Evolutionary conservation across 2,888 invertebrate genomes (phyloP).

Genomic region (Serripes groenlandicus): DNA sequence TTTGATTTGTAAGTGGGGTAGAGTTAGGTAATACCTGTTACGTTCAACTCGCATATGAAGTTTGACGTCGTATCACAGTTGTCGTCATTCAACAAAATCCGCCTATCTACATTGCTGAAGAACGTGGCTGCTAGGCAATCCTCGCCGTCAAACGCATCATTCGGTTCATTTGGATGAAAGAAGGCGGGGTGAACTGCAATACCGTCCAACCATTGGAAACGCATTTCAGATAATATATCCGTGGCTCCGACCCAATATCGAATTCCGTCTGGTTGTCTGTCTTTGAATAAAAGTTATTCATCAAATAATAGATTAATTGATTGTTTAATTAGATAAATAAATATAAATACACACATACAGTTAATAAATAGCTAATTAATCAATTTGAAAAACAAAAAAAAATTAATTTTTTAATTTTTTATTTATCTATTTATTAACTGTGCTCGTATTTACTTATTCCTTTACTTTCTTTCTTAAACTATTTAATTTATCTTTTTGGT

Average conservation of each 20-base stretch:
- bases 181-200: conserved; percentile 12
- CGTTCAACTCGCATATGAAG: conserved; percentile 42
- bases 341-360: too few species aligned
- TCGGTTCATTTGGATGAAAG: conserved; percentile 30
- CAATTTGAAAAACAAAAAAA: too few species aligned
- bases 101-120: not conserved
- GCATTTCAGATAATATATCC: conserved; percentile 19
- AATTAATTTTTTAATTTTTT: too few species aligned
- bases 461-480: too few species aligned
- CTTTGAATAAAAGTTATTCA: not conserved
- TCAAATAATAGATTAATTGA: too few species aligned
- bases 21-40: too few species aligned
- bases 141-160: conserved; percentile 12
- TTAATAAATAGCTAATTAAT: too few species aligned
- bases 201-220: conserved; percentile 38
- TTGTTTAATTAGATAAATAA: too few species aligned
- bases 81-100: conserved; percentile 34
- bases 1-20: too few species aligned
- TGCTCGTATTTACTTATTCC: too few species aligned
- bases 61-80: conserved; percentile 12
- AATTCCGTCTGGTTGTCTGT: not conserved
- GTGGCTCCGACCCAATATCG: conserved; percentile 46
- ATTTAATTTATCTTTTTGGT: too few species aligned
- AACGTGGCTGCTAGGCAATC: conserved; percentile 35
- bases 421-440: too few species aligned